Evolutionary conservation across 2,888 invertebrate genomes (phyloP).

Genomic region (Cosmia trapezina): DNA sequence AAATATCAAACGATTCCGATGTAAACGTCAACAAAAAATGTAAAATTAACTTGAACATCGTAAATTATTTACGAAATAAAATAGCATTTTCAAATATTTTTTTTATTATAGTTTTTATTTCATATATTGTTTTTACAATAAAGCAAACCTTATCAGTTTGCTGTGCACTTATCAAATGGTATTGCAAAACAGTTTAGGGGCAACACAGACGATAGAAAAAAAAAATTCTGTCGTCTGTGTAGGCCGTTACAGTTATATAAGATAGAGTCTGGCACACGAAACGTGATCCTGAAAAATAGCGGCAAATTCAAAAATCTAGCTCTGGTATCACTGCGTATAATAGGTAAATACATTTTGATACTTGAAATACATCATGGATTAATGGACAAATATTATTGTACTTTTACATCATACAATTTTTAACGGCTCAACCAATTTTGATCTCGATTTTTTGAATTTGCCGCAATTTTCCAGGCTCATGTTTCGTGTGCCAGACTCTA

Average conservation of each 20-base stretch:
- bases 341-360: no score
- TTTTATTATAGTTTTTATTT: slow-evolving; percentile 57
- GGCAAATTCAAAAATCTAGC: no score
- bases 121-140: slow-evolving; percentile 54
- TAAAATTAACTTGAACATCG: slow-evolving; percentile 35
- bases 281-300: no score
- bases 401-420: no score
- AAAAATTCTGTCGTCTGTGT: neutral
- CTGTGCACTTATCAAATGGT: slow-evolving; percentile 38
- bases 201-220: slow-evolving; percentile 5
- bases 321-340: no score
- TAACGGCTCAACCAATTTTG: no score
- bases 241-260: neutral
- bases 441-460: no score
- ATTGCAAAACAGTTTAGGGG: slow-evolving; percentile 12
- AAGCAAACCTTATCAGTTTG: slow-evolving; percentile 31
- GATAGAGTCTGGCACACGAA: no score
- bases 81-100: slow-evolving; percentile 31
- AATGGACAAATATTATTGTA: no score
- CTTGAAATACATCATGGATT: no score
- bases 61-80: slow-evolving; percentile 52
- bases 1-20: slow-evolving; percentile 13
- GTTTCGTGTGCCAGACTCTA: no score
- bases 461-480: no score
- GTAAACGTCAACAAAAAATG: slow-evolving; percentile 16